phyloP scores from a whole-genome alignment of 2,888 invertebrate genomes.

The Cacoxenus indagator region DNA sequence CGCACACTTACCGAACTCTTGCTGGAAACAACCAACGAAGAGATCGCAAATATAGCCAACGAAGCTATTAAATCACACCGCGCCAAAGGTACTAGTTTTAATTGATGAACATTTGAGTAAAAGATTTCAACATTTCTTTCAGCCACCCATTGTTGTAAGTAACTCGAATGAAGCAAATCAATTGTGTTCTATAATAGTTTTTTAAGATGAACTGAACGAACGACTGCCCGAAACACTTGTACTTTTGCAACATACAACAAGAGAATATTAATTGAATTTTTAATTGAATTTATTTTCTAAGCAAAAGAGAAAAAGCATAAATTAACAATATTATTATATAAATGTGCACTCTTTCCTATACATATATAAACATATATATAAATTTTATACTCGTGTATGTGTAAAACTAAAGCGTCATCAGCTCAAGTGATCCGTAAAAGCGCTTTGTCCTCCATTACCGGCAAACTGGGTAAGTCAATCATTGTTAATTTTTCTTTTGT shows the following conservation, averaged over 20 bases:
- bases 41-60: conserved; percentile 86
- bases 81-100: conserved; percentile 80
- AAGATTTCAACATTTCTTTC: conserved; percentile 41
- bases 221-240: neutral
- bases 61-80: conserved; percentile 87
- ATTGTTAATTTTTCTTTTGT: conserved; percentile 36
- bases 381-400: conserved; percentile 61
- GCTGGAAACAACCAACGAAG: conserved; percentile 92
- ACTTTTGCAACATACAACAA: neutral
- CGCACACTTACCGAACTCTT: conserved; percentile 93
- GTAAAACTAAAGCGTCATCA: conserved; percentile 70
- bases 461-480: conserved; percentile 91
- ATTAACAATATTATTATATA: neutral
- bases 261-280: neutral
- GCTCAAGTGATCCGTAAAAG: conserved; percentile 79
- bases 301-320: conserved; percentile 4
- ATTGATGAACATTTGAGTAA: conserved; percentile 39
- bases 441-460: conserved; percentile 91
- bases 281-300: neutral
- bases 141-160: conserved; percentile 46
- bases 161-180: conserved; percentile 1
- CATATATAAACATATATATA: conserved; percentile 46
- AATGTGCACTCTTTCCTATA: conserved; percentile 25
- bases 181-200: conserved; percentile 4
- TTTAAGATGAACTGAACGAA: neutral